Evolutionary conservation across 2,888 invertebrate genomes (phyloP).

Genomic region (Rhaphigaster nebulosa): DNA sequence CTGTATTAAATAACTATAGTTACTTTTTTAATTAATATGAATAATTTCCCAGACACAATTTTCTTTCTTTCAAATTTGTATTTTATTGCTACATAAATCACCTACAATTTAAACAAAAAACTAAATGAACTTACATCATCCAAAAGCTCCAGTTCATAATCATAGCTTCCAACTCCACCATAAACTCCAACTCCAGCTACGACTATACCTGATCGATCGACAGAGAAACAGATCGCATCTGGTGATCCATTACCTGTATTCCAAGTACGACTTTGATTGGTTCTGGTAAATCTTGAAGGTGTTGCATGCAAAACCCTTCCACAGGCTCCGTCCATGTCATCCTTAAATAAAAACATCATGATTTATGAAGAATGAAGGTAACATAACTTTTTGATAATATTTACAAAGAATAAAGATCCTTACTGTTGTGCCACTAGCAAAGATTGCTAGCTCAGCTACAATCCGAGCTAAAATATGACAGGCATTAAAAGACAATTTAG

Average conservation of each 20-base stretch:
- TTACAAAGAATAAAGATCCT: slow-evolving; percentile 66
- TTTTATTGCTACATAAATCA: slow-evolving; percentile 52
- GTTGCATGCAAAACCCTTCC: slow-evolving; percentile 87
- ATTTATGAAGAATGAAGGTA: slow-evolving; percentile 40
- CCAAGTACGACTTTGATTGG: slow-evolving; percentile 93
- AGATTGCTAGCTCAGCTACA: slow-evolving; percentile 88
- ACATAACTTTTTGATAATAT: no score
- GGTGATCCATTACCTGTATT: slow-evolving; percentile 97
- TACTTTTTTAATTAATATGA: no score
- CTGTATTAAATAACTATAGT: no score
- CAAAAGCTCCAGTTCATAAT: slow-evolving; percentile 91
- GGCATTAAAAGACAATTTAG: slow-evolving; percentile 74
- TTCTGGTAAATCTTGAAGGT: slow-evolving; percentile 90
- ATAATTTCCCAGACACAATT: not conserved
- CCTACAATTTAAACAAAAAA: not conserved
- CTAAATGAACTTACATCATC: slow-evolving; percentile 76
- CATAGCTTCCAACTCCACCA: slow-evolving; percentile 89
- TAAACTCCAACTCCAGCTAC: slow-evolving; percentile 92
- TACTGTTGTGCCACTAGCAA: slow-evolving; percentile 82
- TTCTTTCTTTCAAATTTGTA: not conserved
- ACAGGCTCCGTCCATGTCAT: slow-evolving; percentile 80
- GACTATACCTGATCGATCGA: slow-evolving; percentile 90
- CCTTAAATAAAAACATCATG: slow-evolving; percentile 68
- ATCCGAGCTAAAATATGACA: slow-evolving; percentile 86
- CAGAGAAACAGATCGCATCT: slow-evolving; percentile 95